Conservation (phyloP, 2,888 invertebrate genomes). For the Anodontia alba region DNA sequence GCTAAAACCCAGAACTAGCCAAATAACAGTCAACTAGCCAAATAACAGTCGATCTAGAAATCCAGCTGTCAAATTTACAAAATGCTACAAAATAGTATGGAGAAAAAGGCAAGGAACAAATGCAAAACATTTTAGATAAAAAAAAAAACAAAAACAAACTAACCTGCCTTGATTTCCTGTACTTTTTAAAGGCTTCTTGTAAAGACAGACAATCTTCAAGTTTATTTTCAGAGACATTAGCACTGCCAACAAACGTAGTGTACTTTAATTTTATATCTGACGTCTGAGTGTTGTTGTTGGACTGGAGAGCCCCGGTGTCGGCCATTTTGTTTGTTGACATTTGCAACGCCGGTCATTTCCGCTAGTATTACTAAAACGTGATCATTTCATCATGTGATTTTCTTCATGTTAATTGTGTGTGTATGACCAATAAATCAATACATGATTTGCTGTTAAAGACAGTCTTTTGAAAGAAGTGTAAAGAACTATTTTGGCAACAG, state of each 20-base stretch:
- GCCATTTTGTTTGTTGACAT: slow-evolving; percentile 64
- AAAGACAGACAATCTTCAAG: slow-evolving; percentile 36
- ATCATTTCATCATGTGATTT: background rate
- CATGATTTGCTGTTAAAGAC: background rate
- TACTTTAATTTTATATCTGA: slow-evolving; percentile 47
- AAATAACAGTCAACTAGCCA: too few relatives aligned
- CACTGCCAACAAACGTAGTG: slow-evolving; percentile 29
- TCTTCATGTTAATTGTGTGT: background rate
- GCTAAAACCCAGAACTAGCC: too few relatives aligned
- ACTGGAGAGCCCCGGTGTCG: slow-evolving; percentile 44
- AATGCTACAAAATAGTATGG: too few relatives aligned
- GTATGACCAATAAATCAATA: slow-evolving; percentile 7
- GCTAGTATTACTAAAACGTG: background rate
- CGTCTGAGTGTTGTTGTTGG: slow-evolving; percentile 21
- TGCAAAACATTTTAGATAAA: too few relatives aligned
- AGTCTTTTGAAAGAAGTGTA: background rate
- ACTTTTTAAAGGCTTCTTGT: slow-evolving; percentile 57
- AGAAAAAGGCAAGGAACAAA: too few relatives aligned
- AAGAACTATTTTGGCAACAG: background rate
- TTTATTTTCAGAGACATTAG: background rate
- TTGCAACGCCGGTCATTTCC: slow-evolving; percentile 13
- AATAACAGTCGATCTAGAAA: too few relatives aligned
- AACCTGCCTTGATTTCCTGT: slow-evolving; percentile 58
- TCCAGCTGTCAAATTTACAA: too few relatives aligned
- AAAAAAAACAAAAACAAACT: too few relatives aligned